Evolutionary conservation across 1,140 invertebrate species (phyloP).

Genomic region (Ceratina calcarata): DNA sequence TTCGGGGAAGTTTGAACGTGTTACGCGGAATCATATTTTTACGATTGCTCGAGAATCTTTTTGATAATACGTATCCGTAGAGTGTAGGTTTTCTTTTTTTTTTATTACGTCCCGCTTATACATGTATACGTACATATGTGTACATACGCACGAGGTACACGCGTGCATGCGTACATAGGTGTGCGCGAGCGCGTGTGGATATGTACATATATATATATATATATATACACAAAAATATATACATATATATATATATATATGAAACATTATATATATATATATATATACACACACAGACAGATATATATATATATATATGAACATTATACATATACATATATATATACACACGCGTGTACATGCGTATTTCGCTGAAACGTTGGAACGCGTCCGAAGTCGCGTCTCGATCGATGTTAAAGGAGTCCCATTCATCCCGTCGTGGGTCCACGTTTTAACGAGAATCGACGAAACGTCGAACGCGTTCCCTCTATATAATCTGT

Average conservation of each 20-base stretch:
- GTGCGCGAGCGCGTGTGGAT: background rate
- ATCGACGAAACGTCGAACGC: no score
- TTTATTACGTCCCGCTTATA: slow-evolving; percentile 63
- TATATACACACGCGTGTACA: background rate
- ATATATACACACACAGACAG: background rate
- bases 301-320: no score
- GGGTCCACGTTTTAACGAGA: no score
- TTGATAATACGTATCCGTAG: slow-evolving; percentile 60
- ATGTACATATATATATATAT: background rate
- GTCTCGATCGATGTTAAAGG: no score
- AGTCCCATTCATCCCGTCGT: no score
- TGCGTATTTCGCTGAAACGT: background rate
- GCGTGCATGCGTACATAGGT: background rate
- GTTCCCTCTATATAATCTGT: background rate
- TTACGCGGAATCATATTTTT: slow-evolving; percentile 60
- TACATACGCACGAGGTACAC: slow-evolving; percentile 10
- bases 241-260: no score
- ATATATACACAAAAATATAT: background rate
- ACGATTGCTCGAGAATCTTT: slow-evolving; percentile 59
- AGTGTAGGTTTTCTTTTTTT: slow-evolving; percentile 64
- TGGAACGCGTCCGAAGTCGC: no score
- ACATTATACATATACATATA: background rate
- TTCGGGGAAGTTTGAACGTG: slow-evolving; percentile 54
- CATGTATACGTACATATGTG: slow-evolving; percentile 23
- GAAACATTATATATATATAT: background rate